Evolutionary conservation across 2,797 vertebrate species (phyloP).

Genomic region (Varecia variegata): DNA sequence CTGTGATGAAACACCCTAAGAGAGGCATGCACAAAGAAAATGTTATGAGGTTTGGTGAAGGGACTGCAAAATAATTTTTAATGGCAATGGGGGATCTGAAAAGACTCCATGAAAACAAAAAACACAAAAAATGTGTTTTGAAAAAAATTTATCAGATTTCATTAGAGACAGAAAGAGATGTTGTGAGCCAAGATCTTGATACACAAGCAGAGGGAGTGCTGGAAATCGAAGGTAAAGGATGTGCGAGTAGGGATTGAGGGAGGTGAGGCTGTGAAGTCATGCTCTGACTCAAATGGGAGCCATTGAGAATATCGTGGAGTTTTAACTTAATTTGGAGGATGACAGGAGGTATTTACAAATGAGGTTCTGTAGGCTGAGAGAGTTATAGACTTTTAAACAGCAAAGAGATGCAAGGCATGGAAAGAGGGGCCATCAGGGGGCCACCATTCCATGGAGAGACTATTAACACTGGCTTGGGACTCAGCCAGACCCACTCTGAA

Average conservation of each 20-base stretch:
- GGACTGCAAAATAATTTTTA: neutral
- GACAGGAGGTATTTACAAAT: neutral
- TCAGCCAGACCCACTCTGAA: neutral
- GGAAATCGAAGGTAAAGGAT: neutral
- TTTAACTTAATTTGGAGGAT: neutral
- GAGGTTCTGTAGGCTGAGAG: neutral
- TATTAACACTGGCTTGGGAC: neutral
- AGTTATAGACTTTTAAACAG: neutral
- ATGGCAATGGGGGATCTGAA: neutral
- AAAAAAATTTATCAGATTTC: neutral
- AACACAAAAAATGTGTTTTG: neutral
- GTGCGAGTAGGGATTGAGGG: neutral
- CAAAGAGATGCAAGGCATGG: neutral
- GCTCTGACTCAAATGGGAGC: neutral
- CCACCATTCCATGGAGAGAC: fast-evolving
- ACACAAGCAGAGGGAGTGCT: neutral
- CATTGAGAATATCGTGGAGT: neutral
- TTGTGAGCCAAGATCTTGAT: neutral
- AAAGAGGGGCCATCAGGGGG: neutral
- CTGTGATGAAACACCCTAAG: neutral
- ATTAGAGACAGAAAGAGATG: neutral
- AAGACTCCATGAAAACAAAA: neutral
- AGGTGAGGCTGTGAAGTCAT: neutral
- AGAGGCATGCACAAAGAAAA: neutral
- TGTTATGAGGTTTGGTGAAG: neutral